Conservation (phyloP, 1,140 invertebrate genomes). For the Phymorhynchus buccinoides region DNA sequence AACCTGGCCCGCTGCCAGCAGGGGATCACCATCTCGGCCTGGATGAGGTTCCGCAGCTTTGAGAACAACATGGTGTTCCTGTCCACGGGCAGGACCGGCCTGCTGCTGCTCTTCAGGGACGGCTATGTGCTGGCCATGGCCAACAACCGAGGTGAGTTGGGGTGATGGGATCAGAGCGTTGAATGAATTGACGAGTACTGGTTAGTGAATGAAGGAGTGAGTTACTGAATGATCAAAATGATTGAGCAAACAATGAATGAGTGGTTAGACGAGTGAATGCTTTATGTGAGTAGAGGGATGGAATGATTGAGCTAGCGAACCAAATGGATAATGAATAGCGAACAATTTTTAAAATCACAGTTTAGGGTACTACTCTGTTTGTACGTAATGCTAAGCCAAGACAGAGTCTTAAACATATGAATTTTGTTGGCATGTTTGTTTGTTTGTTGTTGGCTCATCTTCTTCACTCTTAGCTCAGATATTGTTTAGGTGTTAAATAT, state of each 20-base stretch:
- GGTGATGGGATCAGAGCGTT: not conserved
- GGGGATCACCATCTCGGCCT: constrained; percentile 67
- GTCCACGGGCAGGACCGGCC: constrained; percentile 62
- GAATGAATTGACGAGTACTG: too few species aligned
- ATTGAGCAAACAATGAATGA: not conserved
- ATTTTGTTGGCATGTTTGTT: too few species aligned
- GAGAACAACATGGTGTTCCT: constrained; percentile 64
- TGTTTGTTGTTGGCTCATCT: too few species aligned
- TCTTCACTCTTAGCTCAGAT: too few species aligned
- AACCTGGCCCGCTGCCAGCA: constrained; percentile 61
- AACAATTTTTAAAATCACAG: too few species aligned
- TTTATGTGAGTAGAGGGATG: not conserved
- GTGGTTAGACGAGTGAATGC: not conserved
- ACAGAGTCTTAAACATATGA: too few species aligned
- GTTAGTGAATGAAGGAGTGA: not conserved
- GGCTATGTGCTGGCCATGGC: constrained; percentile 58
- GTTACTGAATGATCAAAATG: too few species aligned
- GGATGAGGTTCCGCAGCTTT: constrained; percentile 59
- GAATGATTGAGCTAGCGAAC: not conserved
- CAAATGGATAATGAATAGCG: too few species aligned
- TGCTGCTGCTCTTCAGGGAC: constrained; percentile 59
- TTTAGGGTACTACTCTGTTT: too few species aligned
- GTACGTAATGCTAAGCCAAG: too few species aligned
- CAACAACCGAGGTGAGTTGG: constrained; percentile 37
- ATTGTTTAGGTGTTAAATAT: too few species aligned